phyloP scores from a whole-genome alignment of 2,113 vertebrate species.

The Bubo blakistoni region DNA sequence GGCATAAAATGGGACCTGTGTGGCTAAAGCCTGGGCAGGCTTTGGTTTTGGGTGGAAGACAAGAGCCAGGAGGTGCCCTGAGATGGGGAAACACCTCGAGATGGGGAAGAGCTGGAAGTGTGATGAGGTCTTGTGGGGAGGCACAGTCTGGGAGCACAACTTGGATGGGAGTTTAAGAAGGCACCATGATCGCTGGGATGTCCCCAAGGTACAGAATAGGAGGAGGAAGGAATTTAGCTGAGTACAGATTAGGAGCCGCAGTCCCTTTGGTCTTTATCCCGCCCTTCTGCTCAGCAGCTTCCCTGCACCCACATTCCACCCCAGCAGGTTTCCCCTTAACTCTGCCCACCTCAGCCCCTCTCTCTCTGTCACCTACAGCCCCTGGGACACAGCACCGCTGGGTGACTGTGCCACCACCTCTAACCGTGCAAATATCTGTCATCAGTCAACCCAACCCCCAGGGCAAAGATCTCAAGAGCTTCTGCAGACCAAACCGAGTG shows the following conservation, averaged over 20 bases:
- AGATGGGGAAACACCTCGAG: fast-evolving
- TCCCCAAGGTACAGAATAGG: neutral
- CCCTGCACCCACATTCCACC: neutral
- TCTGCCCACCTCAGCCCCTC: neutral
- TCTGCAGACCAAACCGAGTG: fast-evolving
- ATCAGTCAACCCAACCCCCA: fast-evolving
- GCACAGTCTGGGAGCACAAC: fast-evolving
- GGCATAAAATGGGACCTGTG: fast-evolving
- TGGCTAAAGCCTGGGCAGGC: neutral
- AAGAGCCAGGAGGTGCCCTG: neutral
- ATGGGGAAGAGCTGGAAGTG: neutral
- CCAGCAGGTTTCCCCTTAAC: neutral
- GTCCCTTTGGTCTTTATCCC: neutral
- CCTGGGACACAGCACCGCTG: neutral
- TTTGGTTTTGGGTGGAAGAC: neutral
- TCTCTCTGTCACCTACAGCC: fast-evolving
- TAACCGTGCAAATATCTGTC: neutral
- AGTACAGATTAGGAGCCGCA: neutral
- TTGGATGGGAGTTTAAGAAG: neutral
- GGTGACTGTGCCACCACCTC: neutral
- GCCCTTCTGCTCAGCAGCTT: neutral
- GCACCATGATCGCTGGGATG: fast-evolving
- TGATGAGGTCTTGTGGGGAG: neutral
- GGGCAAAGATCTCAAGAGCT: neutral
- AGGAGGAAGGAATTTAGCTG: neutral